Conservation (phyloP, 2,888 invertebrate genomes). For the Coleophora flavipennella region DNA sequence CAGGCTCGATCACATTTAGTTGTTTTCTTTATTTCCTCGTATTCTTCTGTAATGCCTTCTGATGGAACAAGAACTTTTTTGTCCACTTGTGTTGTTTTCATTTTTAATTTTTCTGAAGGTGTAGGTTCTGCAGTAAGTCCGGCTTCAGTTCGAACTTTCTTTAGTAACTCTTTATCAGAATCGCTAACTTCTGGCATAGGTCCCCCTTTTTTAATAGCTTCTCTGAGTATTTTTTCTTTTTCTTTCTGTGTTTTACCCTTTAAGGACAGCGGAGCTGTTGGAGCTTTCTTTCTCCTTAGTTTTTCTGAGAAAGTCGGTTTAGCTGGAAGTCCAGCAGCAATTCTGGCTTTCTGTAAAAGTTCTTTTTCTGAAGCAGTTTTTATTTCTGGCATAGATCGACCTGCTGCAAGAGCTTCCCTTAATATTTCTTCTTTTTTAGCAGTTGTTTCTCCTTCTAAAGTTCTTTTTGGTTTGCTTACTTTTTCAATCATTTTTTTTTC, state of each 20-base stretch:
- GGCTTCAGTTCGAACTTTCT: conserved; percentile 21
- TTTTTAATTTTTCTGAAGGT: conserved; percentile 1
- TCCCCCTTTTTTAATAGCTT: not conserved
- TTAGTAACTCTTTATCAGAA: conserved; percentile 4
- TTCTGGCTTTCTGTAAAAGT: conserved; percentile 14
- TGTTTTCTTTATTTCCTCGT: conserved; percentile 39
- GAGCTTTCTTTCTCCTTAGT: too few species aligned
- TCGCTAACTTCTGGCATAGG: not conserved
- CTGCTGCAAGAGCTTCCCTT: conserved; percentile 14
- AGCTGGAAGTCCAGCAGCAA: conserved; percentile 23
- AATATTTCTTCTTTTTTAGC: conserved; percentile 22
- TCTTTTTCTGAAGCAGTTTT: conserved; percentile 24
- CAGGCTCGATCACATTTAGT: conserved; percentile 45
- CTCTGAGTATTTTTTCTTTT: too few species aligned
- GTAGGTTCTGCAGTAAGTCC: conserved; percentile 26
- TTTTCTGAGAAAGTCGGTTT: not conserved
- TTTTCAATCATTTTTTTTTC: conserved; percentile 20
- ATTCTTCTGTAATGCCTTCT: conserved; percentile 30
- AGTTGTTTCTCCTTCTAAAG: conserved; percentile 18
- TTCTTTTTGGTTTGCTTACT: conserved; percentile 15
- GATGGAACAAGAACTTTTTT: conserved; percentile 26
- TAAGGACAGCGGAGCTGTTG: too few species aligned
- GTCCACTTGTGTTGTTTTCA: conserved; percentile 3
- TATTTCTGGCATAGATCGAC: conserved; percentile 21
- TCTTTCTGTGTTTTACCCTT: conserved; percentile 3